Conservation (phyloP, 2,797 vertebrate genomes). For the Acropternis orthonyx region DNA sequence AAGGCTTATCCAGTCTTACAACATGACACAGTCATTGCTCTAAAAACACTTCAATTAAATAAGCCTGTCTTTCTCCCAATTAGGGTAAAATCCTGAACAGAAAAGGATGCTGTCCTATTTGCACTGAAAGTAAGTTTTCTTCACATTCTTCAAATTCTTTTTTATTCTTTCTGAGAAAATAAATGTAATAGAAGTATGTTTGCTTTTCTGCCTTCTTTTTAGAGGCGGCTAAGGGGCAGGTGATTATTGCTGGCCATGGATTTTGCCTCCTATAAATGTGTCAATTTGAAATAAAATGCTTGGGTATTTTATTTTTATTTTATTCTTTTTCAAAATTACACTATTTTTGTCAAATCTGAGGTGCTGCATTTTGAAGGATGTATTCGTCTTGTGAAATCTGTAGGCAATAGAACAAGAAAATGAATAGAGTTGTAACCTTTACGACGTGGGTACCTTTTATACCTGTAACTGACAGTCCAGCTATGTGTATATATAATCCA, state of each 20-base stretch:
- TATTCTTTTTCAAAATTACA: not conserved
- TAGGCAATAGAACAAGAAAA: not conserved
- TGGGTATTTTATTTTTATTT: not conserved
- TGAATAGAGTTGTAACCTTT: not conserved
- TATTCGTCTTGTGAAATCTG: not conserved
- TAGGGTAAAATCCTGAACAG: slow-evolving; percentile 99
- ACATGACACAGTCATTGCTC: slow-evolving; percentile 15
- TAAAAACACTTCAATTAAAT: slow-evolving; percentile 44
- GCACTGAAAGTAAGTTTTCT: slow-evolving; percentile 98
- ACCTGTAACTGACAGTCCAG: not conserved
- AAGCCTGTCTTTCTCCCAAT: slow-evolving; percentile 61
- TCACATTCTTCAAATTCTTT: not conserved
- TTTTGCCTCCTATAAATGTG: not conserved
- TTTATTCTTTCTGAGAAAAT: slow-evolving; percentile 7
- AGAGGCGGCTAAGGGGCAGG: not conserved
- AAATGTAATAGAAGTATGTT: not conserved
- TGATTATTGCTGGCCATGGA: not conserved
- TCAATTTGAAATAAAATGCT: not conserved
- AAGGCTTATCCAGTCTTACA: slow-evolving; percentile 46
- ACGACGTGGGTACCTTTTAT: not conserved
- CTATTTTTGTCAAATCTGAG: not conserved
- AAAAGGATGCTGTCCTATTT: slow-evolving; percentile 98
- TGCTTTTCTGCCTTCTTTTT: not conserved
- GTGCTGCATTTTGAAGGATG: not conserved
- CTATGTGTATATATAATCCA: not conserved